Base-by-base conservation (phyloP, 2,113 vertebrate genomes). In the Opisthocomus hoazin region DNA sequence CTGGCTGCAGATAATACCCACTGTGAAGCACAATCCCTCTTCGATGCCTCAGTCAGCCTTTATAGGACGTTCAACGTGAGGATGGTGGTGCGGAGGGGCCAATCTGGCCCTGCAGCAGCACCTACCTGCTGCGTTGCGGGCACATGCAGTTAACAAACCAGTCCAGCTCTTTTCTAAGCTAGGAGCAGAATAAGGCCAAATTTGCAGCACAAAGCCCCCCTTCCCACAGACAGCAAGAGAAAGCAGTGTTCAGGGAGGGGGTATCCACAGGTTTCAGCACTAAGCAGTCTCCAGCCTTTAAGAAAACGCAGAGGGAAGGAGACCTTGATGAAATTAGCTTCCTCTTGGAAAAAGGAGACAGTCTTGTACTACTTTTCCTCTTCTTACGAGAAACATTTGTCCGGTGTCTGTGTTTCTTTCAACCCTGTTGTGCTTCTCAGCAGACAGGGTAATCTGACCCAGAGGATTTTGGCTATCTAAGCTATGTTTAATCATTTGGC, bases 381-480 rank as follows among this genome's bases (percentile, higher is more conserved):
- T 34, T 87, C 63, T 83, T 71, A 87, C 63, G 30, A 86, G 87
- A 93, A 94, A 92, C 87, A 78, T 95, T 96, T 88, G 60, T 88
- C 71, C 5, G 0, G 78, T 24, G 21, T 89, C 87, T 94, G 90
- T 56, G 46, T 86, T 96, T 84, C 75, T 93, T 92, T 94, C 87
- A 90, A 39, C 34, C 36, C 46, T 65, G 54, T 90, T 86, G 82
- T 77, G 56, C 30, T 93, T 94, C 85, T 90, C 83, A 90, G 79
- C 83, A 95, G 87, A 90, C 81, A 90, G 79, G 19, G 85, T 93
- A 95, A 96, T 93, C 84, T 87, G 92, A 92, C 90, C 77, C 86
- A 90, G 80, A 96, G 76, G 90, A 92, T 93, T 90, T 92, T 92
- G 94, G 73, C 80, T 90, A 84, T 93, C 86, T 92, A 89, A 93